These are phyloP conservation scores for Ariopsis seemanni DNA, from an alignment of 2,113 vertebrate species.

Conservation along the genomic window DNA sequence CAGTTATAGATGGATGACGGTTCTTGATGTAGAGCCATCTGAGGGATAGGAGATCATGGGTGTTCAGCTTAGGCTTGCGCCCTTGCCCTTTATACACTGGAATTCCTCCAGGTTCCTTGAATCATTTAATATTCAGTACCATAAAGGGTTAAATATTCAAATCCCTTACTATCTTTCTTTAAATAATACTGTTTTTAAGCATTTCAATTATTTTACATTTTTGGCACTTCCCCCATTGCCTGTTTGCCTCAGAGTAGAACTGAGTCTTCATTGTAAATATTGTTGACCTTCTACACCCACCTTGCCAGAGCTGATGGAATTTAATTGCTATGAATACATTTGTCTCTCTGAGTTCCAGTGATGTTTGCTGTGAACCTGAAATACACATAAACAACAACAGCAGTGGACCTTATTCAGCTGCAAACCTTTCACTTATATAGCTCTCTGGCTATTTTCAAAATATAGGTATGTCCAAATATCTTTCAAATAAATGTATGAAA, in stretches of 20 bases:
- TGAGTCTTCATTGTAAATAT: slow-evolving; percentile 46
- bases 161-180: no score
- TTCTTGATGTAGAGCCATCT: no score
- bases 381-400: slow-evolving; percentile 68
- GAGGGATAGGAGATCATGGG: no score
- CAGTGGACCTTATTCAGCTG: slow-evolving; percentile 60
- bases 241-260: slow-evolving; percentile 29
- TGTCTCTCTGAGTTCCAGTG: slow-evolving; percentile 53
- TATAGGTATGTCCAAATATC: slow-evolving; percentile 62
- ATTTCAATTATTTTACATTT: neutral
- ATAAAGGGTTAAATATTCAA: no score
- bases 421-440: slow-evolving; percentile 46
- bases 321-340: slow-evolving; percentile 67
- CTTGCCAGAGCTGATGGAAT: slow-evolving; percentile 58
- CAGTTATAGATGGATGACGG: no score
- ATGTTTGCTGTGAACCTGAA: slow-evolving; percentile 68
- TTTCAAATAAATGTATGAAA: slow-evolving; percentile 47
- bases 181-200: no score
- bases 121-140: no score
- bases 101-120: no score
- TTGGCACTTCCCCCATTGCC: slow-evolving; percentile 4
- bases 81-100: no score
- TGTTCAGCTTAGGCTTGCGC: no score
- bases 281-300: slow-evolving; percentile 54
- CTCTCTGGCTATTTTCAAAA: neutral